These are phyloP conservation scores for Scaptomyza reducta DNA, from an alignment of 2,888 invertebrate genomes.

Conservation along the genomic window DNA sequence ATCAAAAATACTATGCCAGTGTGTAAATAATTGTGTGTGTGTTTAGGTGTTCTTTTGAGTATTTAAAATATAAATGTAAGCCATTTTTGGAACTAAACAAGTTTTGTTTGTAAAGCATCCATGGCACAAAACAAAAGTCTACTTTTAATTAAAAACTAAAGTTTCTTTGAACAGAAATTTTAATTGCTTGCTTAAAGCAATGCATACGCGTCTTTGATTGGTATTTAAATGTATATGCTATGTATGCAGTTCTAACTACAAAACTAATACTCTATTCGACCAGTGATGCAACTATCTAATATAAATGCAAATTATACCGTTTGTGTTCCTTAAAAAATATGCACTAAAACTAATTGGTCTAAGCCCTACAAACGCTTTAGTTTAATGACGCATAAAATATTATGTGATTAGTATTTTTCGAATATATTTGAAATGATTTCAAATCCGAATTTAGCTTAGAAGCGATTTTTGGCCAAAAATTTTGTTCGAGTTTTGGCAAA, in stretches of 20 bases:
- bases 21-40: neutral
- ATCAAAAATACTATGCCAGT: neutral
- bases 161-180: neutral
- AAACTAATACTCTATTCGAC: neutral
- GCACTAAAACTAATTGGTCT: neutral
- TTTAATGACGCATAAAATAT: neutral
- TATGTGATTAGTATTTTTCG: too few relatives aligned
- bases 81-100: neutral
- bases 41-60: neutral
- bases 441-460: too few relatives aligned
- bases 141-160: conserved; percentile 2
- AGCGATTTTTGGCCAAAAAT: too few relatives aligned
- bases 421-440: too few relatives aligned
- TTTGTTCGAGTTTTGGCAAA: too few relatives aligned
- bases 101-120: neutral
- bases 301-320: conserved; percentile 2
- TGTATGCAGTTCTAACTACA: neutral
- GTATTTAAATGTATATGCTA: neutral
- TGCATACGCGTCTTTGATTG: neutral
- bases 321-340: neutral
- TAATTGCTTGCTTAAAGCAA: neutral
- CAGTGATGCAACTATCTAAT: neutral
- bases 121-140: conserved; percentile 1
- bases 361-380: neutral
- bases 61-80: neutral